Base-by-base conservation (phyloP, 2,113 vertebrate species). In the Glaucidium brasilianum region DNA sequence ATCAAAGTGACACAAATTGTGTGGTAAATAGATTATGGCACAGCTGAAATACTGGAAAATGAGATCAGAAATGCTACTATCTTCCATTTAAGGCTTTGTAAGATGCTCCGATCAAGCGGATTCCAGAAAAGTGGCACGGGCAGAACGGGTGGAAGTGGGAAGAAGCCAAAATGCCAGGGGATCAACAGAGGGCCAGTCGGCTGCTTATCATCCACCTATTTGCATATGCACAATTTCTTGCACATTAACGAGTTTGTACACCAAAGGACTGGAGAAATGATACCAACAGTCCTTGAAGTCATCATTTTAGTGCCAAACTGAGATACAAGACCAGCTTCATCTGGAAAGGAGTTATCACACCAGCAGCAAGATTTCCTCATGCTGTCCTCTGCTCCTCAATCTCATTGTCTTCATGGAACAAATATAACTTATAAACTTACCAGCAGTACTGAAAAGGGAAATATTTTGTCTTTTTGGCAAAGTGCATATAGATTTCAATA, bases 1-100 rank as follows among this genome's bases (percentile, higher is more conserved):
- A 98, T 98, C 98, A 98, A 98, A 98, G 97, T 98, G 98, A 98
- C 98, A 98, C 97, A 98, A 98, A 98, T 98, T 98, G 97, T 98
- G 98, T 97, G 97, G 98, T 98, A 98, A 98, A 98, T 97, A 98
- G 98, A 98, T 98, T 98, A 98, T 79, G 97, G 98, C 96, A 96
- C 97, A 97, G 98, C 97, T 98, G 98, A 98, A 98, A 98, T 98
- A 97, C 96, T 98, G 97, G 98, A 98, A 98, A 98, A 98, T 97
- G 97, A 98, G 98, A 98, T 98, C 98, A 98, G 97, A 98, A 98
- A 98, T 95, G 97, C 98, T 96, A 68, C 96, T 98, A 95, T 96
- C 94, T 96, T 82, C 97, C 94, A 72, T 92, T 97, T 96, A 95
- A 93, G 90, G 88, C 92, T 96, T 95, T 75, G 41, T 34, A 23